phyloP scores from a whole-genome alignment of 2,797 vertebrate genomes.

The Coregonus suidteri region DNA sequence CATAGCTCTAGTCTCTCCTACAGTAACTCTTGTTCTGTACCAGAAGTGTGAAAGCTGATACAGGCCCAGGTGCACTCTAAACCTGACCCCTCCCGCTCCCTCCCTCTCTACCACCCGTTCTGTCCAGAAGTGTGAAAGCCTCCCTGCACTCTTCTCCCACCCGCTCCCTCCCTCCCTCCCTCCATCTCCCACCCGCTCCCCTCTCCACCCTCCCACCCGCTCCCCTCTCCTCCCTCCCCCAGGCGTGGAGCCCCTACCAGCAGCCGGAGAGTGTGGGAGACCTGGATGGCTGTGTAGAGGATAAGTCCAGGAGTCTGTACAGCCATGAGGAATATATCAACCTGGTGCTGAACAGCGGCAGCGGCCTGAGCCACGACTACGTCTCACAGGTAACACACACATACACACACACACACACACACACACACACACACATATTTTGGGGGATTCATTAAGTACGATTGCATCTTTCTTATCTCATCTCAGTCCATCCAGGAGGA shows the following conservation, averaged over 20 bases:
- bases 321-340: constrained; percentile 98
- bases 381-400: constrained; percentile 71
- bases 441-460: background rate
- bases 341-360: constrained; percentile 96
- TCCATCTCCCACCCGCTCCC: background rate
- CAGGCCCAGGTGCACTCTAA: constrained; percentile 34
- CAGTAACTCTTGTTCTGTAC: constrained; percentile 22
- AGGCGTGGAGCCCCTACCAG: constrained; percentile 98
- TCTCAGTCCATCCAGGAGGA: constrained; percentile 95
- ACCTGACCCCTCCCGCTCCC: constrained; percentile 2
- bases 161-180: background rate
- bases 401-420: background rate
- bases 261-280: constrained; percentile 93
- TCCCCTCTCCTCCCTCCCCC: background rate
- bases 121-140: too few species aligned
- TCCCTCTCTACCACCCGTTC: background rate
- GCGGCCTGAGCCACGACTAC: constrained; percentile 95
- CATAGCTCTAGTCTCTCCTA: background rate
- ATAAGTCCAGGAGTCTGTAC: constrained; percentile 93
- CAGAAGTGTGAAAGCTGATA: constrained; percentile 41
- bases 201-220: background rate
- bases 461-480: background rate
- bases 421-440: background rate
- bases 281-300: constrained; percentile 91
- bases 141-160: too few species aligned